These are phyloP conservation scores for Chlamydotis undulata DNA, from an alignment of 2,113 vertebrate genomes.

Conservation along the genomic window DNA sequence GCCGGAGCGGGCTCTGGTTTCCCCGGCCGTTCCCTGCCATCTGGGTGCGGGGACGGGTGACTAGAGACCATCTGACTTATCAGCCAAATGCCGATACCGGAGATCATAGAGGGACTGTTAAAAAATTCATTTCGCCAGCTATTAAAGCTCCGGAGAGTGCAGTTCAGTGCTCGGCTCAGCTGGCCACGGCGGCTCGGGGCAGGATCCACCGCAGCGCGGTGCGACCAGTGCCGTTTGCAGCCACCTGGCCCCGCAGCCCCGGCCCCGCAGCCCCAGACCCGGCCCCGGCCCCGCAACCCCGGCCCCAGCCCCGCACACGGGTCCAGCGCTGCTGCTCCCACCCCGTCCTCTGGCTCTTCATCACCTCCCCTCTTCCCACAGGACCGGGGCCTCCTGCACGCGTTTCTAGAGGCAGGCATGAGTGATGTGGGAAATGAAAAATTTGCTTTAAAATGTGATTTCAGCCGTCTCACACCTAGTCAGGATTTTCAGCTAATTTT, in stretches of 20 bases:
- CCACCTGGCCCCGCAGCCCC: background rate
- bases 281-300: too few relatives aligned
- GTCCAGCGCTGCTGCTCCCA: background rate
- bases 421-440: slow-evolving; percentile 25
- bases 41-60: background rate
- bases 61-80: slow-evolving; percentile 21
- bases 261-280: background rate
- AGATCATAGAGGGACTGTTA: background rate
- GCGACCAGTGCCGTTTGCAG: fast-evolving
- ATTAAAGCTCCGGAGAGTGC: background rate
- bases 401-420: background rate
- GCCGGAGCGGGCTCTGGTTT: background rate
- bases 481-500: slow-evolving; percentile 37
- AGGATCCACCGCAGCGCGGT: background rate
- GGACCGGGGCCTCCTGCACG: background rate
- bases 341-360: background rate
- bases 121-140: slow-evolving; percentile 1
- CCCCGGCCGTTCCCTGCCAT: background rate
- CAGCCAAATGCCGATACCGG: background rate
- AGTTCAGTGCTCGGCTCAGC: background rate
- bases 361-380: background rate
- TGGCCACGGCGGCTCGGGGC: fast-evolving
- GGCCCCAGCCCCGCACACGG: fast-evolving
- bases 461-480: slow-evolving; percentile 13
- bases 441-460: slow-evolving; percentile 38